Base-by-base conservation (phyloP, 1,140 invertebrate species). In the Drosophila murphyi region DNA sequence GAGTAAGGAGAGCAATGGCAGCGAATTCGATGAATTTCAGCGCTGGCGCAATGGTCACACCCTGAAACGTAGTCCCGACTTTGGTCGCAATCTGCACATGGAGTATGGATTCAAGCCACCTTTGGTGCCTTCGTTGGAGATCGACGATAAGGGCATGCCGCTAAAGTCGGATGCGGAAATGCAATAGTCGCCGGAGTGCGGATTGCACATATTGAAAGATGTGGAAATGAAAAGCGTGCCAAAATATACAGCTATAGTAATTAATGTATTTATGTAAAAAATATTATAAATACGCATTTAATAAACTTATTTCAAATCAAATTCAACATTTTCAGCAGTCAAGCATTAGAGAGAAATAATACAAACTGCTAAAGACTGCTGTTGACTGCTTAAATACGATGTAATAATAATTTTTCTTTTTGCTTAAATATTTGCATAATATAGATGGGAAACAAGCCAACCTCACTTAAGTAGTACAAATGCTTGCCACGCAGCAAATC, bases 61-160 rank as follows among this genome's bases (percentile, higher is more conserved):
- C 3, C 45, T 92, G 3, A 92, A 92, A 50, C 89, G 91, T 2
- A 90, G 93, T 8, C 94, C 94, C 39, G 93, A 95, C 45, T 94
- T 92, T 59, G 94, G 94, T 2, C 94, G 94, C 71, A 95, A 95
- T 69, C 93, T 96, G 0, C 95, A 95, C 72, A 94, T 97, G 79
- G 96, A 97, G 71, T 97, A 97, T 80, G 96, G 96, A 0, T 97
- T 97, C 70, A 96, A 96, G 78, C 96, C 96, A 6, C 96, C 96
- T 0, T 91, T 97, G 78, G 94, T 96, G 57, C 96, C 96, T 2
- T 97, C 96, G 0, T 94, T 96, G n/a, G 96, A 96, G 85, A 96
- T 97, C 31, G 96, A 96, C 78, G 95, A 97, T 72, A 92, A 95
- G 73, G 95, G 95, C 5, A 92, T 93, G 56, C 95, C 95, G 0